Conservation (phyloP, 2,888 invertebrate species). For the Tuberolachnus salignus region DNA sequence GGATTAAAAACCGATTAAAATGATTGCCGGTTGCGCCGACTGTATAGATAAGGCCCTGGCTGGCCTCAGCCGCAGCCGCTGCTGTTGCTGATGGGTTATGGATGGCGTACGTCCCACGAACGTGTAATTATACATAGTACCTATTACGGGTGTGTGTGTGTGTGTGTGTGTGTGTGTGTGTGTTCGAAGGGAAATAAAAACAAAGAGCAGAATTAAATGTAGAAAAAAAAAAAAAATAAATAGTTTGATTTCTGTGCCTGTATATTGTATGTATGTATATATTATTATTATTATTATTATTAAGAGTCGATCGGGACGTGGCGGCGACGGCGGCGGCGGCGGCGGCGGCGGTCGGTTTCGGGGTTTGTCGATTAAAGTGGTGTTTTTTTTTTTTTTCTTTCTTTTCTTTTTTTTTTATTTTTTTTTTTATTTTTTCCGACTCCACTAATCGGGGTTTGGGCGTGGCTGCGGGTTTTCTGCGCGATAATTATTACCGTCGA, state of each 20-base stretch:
- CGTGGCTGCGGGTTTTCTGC: conserved; percentile 51
- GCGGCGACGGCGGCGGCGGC: background rate
- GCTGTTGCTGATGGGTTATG: conserved; percentile 37
- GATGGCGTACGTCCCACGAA: conserved; percentile 30
- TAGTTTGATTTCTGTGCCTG: conserved; percentile 28
- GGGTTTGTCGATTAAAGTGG: conserved; percentile 51
- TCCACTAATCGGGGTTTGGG: conserved; percentile 40
- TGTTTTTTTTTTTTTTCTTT: conserved; percentile 30
- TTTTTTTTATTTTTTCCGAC: background rate
- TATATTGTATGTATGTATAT: background rate
- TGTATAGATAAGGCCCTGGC: background rate
- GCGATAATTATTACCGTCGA: conserved; percentile 51
- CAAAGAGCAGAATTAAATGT: background rate
- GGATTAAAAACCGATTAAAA: conserved; percentile 54
- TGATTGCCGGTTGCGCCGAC: conserved; percentile 39
- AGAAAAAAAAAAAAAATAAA: conserved; percentile 31
- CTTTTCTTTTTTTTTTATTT: background rate
- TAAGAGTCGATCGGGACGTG: background rate
- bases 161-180: no score
- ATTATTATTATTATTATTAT: background rate
- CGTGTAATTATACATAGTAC: conserved; percentile 29
- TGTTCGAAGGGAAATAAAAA: background rate
- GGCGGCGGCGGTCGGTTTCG: conserved; percentile 3
- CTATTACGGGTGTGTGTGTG: no score
- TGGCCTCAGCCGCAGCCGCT: background rate